phyloP scores from a whole-genome alignment of 2,888 invertebrate genomes.

The Strigamia transsilvanica region DNA sequence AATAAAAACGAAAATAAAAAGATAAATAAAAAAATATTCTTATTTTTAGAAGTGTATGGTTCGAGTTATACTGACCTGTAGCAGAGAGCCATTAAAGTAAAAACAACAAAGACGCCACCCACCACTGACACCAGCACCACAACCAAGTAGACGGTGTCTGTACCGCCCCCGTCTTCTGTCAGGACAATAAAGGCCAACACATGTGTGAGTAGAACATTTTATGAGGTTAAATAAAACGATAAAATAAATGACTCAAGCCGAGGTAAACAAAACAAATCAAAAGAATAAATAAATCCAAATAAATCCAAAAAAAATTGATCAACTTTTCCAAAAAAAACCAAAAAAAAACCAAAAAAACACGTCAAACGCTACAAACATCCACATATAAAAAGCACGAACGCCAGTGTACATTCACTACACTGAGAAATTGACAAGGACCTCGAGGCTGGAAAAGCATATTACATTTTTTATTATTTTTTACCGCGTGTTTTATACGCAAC shows the following conservation, averaged over 20 bases:
- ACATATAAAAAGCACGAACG: slow-evolving; percentile 30
- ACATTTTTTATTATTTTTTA: slow-evolving; percentile 6
- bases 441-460: slow-evolving; percentile 27
- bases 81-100: slow-evolving; percentile 98
- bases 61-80: slow-evolving; percentile 73
- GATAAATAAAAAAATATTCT: not conserved
- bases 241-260: not conserved
- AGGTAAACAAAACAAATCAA: not conserved
- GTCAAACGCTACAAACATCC: slow-evolving; percentile 2
- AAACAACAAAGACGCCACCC: slow-evolving; percentile 98
- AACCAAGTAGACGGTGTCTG: slow-evolving; percentile 97
- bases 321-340: not conserved
- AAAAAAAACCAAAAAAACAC: not conserved
- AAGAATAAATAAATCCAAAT: not conserved
- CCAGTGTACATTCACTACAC: slow-evolving; percentile 35
- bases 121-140: slow-evolving; percentile 98
- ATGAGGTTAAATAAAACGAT: not conserved
- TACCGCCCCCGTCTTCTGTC: slow-evolving; percentile 68
- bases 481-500: not conserved
- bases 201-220: slow-evolving; percentile 18
- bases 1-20: too few relatives aligned
- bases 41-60: slow-evolving; percentile 24
- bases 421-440: slow-evolving; percentile 31
- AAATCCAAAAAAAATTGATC: not conserved
- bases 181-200: slow-evolving; percentile 55